Base-by-base conservation (phyloP, 1,140 invertebrate species). In the Drosophila dunni region DNA sequence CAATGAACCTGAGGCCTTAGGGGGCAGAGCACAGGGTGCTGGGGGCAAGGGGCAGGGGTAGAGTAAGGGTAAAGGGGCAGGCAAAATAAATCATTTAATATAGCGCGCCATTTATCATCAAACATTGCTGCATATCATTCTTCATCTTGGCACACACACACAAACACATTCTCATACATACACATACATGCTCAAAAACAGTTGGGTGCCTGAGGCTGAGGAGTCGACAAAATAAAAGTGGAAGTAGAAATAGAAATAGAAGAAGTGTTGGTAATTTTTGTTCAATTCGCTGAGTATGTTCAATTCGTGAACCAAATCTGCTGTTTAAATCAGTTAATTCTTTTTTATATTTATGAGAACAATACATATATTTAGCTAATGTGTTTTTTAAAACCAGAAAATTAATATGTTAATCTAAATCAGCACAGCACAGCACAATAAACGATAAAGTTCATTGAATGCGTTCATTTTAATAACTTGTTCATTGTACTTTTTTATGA, bases 81-180 rank as follows among this genome's bases (percentile, higher is more conserved):
- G 36, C 68, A 50, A 88, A 72, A 86, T 86, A 86, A 86, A 86
- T 86, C 76, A 86, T 86, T 88, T 86, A 88, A 86, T 86, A 77
- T 86, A 88, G 82, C 82, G 83, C 82, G 82, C 82, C 77, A 86
- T 86, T 86, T 86, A 86, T 86, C 82, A 86, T 79, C 82, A 74
- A 88, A 79, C 79, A 88, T 82, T 64, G 79, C 83, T 74, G 84
- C 81, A 86, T 88, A 86, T 89, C 82, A 86, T 86, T 86, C 83
- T 88, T 86, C 82, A 86, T 79, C 84, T 77, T 77, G 50, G 64
- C 66, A 57, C 66, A 45, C 66, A 56, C 78, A 48, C 76, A 63
- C 64, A 36, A 60, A 58, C 42, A 46, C 51, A 48, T 36, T 7
- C 63, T 45, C 45, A 40, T 61, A 61, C 29, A 63, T 42, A 34